Base-by-base conservation (phyloP, 2,888 invertebrate genomes). In the Sarcophaga carnaria region DNA sequence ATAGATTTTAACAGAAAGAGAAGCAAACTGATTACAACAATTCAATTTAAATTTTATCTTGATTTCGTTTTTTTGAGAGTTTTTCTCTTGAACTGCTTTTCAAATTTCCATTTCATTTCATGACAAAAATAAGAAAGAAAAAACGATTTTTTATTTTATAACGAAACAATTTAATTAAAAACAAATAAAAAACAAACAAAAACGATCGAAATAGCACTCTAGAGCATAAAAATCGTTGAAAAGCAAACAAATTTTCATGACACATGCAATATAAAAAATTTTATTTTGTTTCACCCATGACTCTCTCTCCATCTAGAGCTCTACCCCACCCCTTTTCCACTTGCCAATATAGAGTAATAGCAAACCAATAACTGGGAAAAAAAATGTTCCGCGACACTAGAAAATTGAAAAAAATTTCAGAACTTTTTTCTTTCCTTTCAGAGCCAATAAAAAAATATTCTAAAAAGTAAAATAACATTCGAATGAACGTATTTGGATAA, bases 251-350 rank as follows among this genome's bases (percentile, higher is more conserved):
- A 75, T 27, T 79, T 84, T 67, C 87, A 82, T 84, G 85, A 69
- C 79, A 85, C 87, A 82, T 87, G 84, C 87, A 87, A 87, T 85
- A 69, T 72, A 25, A 25, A 75, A 64, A 80, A 77, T 84, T 80
- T 64, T 70, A 62, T 82, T 20, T 37, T 25, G 17, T 54, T 14
- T 17, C 10, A 5, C 17, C 54, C 17, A 4, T 22, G 37, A 37
- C 6, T 37, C 37, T 17, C 54, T 54, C 17, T 54, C 4, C 12
- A 14, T 54, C 14, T 14, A 17, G 37, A 37, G 2, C 10, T 37
- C 17, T 14, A 54, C 54, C 54, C 54, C 54, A 2, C 14, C 1
- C 4, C 17, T 5, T 54, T 54, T 54, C 2, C 37, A 8, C 37
- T 8, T 8, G 37, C 37, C 8, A 37, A 37, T 37, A 37, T 10